phyloP scores from a whole-genome alignment of 2,797 vertebrate species.

The Morelia viridis region DNA sequence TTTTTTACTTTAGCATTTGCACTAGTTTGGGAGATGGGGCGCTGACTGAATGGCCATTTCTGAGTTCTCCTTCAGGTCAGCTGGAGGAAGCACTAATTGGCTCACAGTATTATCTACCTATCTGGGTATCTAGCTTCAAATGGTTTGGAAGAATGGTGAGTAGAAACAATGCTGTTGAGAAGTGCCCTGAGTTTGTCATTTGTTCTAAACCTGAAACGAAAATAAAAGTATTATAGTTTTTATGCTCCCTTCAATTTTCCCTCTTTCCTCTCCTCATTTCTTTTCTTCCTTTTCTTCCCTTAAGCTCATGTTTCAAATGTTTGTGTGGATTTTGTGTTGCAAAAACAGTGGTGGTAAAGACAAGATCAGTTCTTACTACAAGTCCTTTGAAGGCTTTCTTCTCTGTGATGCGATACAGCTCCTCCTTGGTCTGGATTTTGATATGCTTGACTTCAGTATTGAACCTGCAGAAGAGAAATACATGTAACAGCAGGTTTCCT shows the following conservation, averaged over 20 bases:
- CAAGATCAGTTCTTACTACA: constrained; percentile 70
- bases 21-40: neutral
- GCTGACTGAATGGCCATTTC: neutral
- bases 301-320: neutral
- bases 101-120: neutral
- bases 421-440: constrained; percentile 83
- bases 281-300: neutral
- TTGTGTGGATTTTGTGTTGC: neutral
- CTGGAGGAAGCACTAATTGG: neutral
- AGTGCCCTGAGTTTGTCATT: neutral
- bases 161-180: neutral
- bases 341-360: neutral
- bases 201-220: neutral
- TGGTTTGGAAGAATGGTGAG: neutral
- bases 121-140: neutral
- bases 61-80: neutral
- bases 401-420: constrained; percentile 89
- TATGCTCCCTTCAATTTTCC: neutral
- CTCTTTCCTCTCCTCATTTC: neutral
- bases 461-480: constrained; percentile 72
- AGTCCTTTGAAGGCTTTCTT: constrained; percentile 91
- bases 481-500: neutral
- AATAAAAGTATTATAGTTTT: neutral
- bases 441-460: constrained; percentile 90
- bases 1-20: neutral